Evolutionary conservation across 2,888 invertebrate species (phyloP).

Genomic region (Harpalus rufipes): DNA sequence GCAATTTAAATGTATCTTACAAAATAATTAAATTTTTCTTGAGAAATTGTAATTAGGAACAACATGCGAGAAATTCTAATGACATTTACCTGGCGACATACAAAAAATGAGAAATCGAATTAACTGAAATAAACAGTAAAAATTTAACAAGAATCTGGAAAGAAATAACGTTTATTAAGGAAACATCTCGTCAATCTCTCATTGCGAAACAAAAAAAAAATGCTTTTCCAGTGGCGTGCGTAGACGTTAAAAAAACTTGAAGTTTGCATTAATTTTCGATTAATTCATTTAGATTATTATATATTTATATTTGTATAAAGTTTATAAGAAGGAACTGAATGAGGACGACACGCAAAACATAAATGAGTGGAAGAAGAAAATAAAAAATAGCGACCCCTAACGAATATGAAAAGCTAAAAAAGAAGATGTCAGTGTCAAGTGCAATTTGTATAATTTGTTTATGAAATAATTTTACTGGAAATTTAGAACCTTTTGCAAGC

Average conservation of each 20-base stretch:
- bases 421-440: too few relatives aligned
- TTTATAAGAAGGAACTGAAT: too few relatives aligned
- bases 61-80: not conserved
- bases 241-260: not conserved
- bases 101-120: not conserved
- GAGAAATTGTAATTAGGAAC: not conserved
- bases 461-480: too few relatives aligned
- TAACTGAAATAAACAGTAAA: not conserved
- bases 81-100: not conserved
- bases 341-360: too few relatives aligned
- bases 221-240: slow-evolving; percentile 4
- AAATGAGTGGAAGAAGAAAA: too few relatives aligned
- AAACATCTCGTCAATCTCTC: not conserved
- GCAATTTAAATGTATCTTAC: not conserved
- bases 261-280: too few relatives aligned
- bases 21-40: not conserved
- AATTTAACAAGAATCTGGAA: not conserved
- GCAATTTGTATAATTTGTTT: too few relatives aligned
- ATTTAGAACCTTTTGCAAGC: too few relatives aligned
- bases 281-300: too few relatives aligned
- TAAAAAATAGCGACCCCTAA: too few relatives aligned
- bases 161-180: slow-evolving; percentile 5
- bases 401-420: too few relatives aligned
- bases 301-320: too few relatives aligned
- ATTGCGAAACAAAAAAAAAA: slow-evolving; percentile 1